Evolutionary conservation across 2,888 invertebrate species (phyloP), one percentile per base, ranked within the genome.

Genomic region (Ferdinandea cuprea): DNA sequence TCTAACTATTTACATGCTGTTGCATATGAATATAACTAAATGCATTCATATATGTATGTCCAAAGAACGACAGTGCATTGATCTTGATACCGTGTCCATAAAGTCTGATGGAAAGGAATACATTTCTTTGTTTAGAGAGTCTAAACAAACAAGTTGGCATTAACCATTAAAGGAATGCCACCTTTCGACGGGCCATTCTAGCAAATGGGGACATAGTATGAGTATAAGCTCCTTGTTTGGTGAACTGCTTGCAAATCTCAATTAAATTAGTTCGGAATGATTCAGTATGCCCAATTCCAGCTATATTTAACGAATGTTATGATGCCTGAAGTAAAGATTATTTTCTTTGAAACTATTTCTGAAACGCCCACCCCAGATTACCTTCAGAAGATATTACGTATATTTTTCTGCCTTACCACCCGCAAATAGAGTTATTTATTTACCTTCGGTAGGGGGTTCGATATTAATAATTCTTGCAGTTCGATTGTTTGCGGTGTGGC

Each of bases 351-450:
- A 61, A 40, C 15, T 17, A 25, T 21, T 54, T 13, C 50, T 13
- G 13, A 44, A 19, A 63, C 80, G 42, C 79, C 79, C 65, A 71
- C 59, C 11, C 44, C 19, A 59, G 76, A 81, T 81, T 37, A 58
- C 74, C 42, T 80, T 65, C 58, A 44, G 0, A 11, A 65, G 71
- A 76, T 81, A 71, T n/a, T n/a, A n/a, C n/a, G n/a, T 61, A 69
- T 37, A 54, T 44, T 58, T 58, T 44, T 65, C 28, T 50, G 50
- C 44, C 21, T 9, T 58, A 42, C 74, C 58, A 69, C 63, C 13
- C 63, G 56, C 69, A 50, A 71, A n/a, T 9, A 3, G 8, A 66
- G 25, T 78, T 73, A 83, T 73, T 83, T 83, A 83, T 73, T 78
- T 68, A 78, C 77, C 83, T 59, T 77, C 77, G 42, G 72, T 83